phyloP scores from a whole-genome alignment of 2,113 vertebrate genomes.

The Ceratotherium simum region DNA sequence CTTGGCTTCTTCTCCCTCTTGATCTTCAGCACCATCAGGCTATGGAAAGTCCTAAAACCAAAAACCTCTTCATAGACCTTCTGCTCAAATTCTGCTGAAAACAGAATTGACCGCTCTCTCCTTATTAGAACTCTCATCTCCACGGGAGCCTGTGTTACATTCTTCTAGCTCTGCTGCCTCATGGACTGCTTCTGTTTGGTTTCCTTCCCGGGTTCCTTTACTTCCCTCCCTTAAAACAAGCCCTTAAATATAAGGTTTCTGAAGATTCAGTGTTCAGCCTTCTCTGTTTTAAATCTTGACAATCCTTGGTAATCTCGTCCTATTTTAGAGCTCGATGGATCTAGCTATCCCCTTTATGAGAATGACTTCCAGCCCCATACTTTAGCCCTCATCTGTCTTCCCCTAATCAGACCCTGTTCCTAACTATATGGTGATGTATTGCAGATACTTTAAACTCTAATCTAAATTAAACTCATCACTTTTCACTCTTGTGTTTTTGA shows the following conservation, averaged over 20 bases:
- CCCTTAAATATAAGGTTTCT: not conserved
- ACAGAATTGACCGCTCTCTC: not conserved
- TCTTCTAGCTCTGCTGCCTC: not conserved
- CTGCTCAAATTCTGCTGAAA: not conserved
- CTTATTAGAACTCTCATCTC: not conserved
- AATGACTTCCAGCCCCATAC: not conserved
- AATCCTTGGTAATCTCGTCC: not conserved
- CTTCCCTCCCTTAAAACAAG: not conserved
- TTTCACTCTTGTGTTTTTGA: not conserved
- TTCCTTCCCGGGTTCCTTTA: not conserved
- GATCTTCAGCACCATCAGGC: not conserved
- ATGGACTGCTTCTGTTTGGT: not conserved
- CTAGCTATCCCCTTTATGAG: not conserved
- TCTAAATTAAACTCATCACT: not conserved
- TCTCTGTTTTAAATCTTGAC: not conserved
- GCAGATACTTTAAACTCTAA: constrained; percentile 6
- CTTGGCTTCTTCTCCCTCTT: not conserved
- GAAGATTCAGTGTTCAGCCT: not conserved
- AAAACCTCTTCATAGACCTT: not conserved
- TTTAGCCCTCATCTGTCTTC: not conserved
- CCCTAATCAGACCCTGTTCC: not conserved
- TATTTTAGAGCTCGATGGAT: not conserved
- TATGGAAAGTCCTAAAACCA: not conserved
- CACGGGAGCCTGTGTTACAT: not conserved
- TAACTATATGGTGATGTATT: not conserved